Percentiles rank a stretch among this genome's conserved stretches.
These are phyloP conservation scores for Colaptes auratus DNA, from an alignment of 2,113 vertebrate species.

Conservation along the genomic window DNA sequence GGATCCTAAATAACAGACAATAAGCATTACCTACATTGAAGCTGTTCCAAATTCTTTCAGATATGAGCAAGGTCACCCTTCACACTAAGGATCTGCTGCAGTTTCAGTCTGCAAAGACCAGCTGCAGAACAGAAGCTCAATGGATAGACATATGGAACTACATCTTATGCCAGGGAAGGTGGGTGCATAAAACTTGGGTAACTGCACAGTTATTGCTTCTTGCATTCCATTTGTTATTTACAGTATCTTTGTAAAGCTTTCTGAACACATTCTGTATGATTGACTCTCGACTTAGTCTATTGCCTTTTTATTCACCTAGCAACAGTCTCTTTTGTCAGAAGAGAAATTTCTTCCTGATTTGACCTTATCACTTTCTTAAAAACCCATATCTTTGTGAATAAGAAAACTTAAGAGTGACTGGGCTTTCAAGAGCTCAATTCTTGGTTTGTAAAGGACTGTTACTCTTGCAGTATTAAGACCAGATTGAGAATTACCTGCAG, in stretches of 20 bases:
- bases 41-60: not conserved
- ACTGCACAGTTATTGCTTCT: not conserved
- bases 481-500: slow-evolving; percentile 65
- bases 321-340: not conserved
- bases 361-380: not conserved
- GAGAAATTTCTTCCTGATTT: not conserved
- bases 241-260: not conserved
- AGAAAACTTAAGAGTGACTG: not conserved
- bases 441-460: not conserved
- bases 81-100: not conserved
- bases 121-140: not conserved
- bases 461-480: not conserved
- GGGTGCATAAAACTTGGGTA: not conserved
- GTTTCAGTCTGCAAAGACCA: not conserved
- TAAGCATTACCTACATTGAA: not conserved
- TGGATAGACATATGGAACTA: not conserved
- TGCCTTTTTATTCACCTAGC: not conserved
- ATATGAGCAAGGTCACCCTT: not conserved
- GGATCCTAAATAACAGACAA: slow-evolving; percentile 14
- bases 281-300: not conserved
- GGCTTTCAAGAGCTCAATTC: not conserved
- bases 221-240: not conserved
- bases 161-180: not conserved
- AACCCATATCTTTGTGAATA: not conserved
- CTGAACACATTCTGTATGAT: not conserved